phyloP scores from a whole-genome alignment of 2,797 vertebrate genomes.

The Melanitta fusca region DNA sequence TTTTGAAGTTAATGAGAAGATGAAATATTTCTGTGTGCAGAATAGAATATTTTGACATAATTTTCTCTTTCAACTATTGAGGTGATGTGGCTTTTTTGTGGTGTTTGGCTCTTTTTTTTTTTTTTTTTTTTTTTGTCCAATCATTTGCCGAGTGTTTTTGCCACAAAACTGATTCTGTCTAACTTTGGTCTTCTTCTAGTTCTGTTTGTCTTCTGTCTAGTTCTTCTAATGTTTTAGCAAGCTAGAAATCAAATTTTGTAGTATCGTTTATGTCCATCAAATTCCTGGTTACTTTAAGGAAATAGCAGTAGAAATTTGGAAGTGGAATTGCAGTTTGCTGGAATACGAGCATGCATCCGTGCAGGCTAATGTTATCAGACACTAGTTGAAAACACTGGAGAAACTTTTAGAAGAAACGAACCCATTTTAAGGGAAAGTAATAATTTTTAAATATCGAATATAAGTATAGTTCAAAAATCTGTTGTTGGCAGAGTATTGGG shows the following conservation, averaged over 20 bases:
- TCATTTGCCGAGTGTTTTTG: fast-evolving
- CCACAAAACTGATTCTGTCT: not conserved
- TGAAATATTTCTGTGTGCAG: not conserved
- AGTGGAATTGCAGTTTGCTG: not conserved
- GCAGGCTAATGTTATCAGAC: not conserved
- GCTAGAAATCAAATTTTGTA: not conserved
- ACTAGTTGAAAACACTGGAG: not conserved
- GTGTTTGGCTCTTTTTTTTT: not conserved
- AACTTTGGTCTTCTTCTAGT: not conserved
- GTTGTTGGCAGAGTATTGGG: not conserved
- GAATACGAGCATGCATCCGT: not conserved
- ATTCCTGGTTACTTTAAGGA: too few species aligned
- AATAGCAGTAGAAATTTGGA: not conserved
- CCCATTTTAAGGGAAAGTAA: not conserved
- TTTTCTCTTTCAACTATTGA: fast-evolving
- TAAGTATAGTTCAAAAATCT: not conserved
- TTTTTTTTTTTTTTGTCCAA: not conserved
- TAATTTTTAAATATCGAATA: not conserved
- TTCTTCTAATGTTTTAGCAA: not conserved
- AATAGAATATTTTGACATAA: fast-evolving
- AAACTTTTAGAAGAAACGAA: not conserved
- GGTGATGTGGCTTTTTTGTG: not conserved
- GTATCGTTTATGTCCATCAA: too few species aligned
- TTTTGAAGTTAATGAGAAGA: not conserved
- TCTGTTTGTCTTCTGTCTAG: too few species aligned